Evolutionary conservation across 2,797 vertebrate species (phyloP).

Genomic region (Falco columbarius): DNA sequence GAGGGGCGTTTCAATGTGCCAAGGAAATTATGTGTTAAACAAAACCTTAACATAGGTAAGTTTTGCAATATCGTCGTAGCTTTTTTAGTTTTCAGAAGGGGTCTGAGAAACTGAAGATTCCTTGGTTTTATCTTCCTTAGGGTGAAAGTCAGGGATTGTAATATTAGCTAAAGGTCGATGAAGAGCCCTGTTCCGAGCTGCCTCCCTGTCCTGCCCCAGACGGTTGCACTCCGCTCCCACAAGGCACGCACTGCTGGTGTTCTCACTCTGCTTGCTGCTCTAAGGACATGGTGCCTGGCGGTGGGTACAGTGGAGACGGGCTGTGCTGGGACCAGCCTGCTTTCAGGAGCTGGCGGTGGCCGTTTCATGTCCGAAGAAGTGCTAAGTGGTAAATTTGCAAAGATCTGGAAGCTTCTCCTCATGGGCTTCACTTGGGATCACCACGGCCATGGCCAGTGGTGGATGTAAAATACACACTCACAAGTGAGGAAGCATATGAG

Average conservation of each 20-base stretch:
- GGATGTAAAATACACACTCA: too few species aligned
- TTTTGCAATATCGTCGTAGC: fast-evolving
- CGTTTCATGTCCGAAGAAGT: not conserved
- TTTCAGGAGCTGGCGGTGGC: not conserved
- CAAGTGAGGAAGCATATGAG: not conserved
- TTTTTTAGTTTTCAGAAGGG: not conserved
- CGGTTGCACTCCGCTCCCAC: not conserved
- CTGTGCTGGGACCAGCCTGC: not conserved
- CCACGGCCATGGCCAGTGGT: fast-evolving
- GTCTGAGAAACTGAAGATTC: not conserved
- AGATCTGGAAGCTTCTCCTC: not conserved
- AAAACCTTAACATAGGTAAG: fast-evolving
- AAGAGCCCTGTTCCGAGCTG: not conserved
- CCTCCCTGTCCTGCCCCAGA: not conserved
- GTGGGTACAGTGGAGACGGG: not conserved
- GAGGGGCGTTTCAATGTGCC: not conserved
- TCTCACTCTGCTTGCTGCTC: not conserved
- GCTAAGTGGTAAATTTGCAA: not conserved
- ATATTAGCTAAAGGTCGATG: fast-evolving
- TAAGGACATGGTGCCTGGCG: not conserved
- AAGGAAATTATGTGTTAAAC: not conserved
- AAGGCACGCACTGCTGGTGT: fast-evolving
- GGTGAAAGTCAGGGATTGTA: not conserved
- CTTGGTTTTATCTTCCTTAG: not conserved
- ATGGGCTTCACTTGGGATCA: fast-evolving